Percentiles rank a stretch among this genome's conserved stretches.
Conservation (phyloP, 2,888 invertebrate species). For the Meiosimyza platycephala region DNA sequence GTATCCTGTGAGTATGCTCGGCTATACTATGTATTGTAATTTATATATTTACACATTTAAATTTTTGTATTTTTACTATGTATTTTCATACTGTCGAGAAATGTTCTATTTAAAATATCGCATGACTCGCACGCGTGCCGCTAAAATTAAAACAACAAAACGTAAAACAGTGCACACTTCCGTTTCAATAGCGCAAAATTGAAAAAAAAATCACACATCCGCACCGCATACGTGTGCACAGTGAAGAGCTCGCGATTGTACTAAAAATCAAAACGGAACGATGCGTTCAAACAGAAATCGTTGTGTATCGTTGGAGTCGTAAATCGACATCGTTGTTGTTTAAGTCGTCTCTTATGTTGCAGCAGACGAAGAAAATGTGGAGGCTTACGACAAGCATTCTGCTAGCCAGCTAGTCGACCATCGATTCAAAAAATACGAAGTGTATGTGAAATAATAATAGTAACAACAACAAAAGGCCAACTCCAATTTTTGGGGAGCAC, state of each 20-base stretch:
- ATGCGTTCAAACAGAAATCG: constrained; percentile 25
- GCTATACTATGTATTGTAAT: too few species aligned
- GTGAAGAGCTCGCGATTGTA: constrained; percentile 52
- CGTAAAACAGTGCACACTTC: constrained; percentile 22
- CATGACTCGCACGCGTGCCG: constrained; percentile 9
- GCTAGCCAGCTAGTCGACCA: constrained; percentile 4
- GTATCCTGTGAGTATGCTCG: too few species aligned
- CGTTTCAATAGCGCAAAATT: not conserved
- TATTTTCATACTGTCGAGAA: not conserved
- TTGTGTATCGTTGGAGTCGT: not conserved
- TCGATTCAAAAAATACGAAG: constrained; percentile 5
- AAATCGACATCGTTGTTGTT: constrained; percentile 34
- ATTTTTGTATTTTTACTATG: not conserved
- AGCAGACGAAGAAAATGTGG: constrained; percentile 37
- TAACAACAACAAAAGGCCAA: constrained; percentile 7
- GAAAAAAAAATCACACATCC: constrained; percentile 5
- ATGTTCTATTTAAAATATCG: constrained; percentile 6
- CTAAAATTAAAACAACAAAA: not conserved
- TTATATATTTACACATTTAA: too few species aligned
- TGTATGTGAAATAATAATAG: not conserved
- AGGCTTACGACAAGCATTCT: not conserved
- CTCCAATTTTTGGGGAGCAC: constrained; percentile 2
- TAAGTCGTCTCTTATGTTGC: constrained; percentile 32
- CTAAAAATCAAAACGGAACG: constrained; percentile 45
- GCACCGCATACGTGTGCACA: constrained; percentile 44